Conservation (phyloP, 2,113 vertebrate species). For the Amazona vittata region DNA sequence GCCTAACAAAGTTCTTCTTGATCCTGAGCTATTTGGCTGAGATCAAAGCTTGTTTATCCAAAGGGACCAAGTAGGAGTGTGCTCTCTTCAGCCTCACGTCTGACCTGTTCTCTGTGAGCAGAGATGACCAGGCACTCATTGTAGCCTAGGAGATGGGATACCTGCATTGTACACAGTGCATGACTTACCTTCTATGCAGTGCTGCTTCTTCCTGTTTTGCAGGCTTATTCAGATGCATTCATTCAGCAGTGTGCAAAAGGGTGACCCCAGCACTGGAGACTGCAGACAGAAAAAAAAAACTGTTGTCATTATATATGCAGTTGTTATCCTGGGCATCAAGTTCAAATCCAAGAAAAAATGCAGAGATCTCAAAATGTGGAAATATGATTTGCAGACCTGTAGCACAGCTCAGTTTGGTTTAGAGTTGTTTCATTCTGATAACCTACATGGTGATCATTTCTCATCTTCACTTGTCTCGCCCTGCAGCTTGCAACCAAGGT, state of each 20-base stretch:
- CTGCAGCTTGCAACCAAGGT: accelerated
- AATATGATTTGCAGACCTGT: neutral
- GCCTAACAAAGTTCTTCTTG: neutral
- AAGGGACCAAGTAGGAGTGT: neutral
- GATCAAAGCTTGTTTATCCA: neutral
- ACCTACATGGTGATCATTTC: neutral
- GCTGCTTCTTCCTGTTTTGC: neutral
- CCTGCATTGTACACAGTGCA: neutral
- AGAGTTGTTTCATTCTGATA: neutral
- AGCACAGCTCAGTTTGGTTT: neutral
- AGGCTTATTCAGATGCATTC: neutral
- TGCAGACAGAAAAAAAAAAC: neutral
- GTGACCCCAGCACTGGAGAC: neutral
- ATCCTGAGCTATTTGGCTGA: neutral
- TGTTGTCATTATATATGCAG: neutral
- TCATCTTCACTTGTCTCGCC: neutral
- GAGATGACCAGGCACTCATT: neutral
- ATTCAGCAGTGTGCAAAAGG: neutral
- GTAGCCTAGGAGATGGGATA: neutral
- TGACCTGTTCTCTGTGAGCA: accelerated
- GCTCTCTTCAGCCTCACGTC: neutral
- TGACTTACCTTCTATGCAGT: neutral
- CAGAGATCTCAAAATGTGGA: neutral
- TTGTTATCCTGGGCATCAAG: neutral
- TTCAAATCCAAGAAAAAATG: neutral